Base-by-base conservation (phyloP, 2,113 vertebrate species). In the Eurystomus gularis region DNA sequence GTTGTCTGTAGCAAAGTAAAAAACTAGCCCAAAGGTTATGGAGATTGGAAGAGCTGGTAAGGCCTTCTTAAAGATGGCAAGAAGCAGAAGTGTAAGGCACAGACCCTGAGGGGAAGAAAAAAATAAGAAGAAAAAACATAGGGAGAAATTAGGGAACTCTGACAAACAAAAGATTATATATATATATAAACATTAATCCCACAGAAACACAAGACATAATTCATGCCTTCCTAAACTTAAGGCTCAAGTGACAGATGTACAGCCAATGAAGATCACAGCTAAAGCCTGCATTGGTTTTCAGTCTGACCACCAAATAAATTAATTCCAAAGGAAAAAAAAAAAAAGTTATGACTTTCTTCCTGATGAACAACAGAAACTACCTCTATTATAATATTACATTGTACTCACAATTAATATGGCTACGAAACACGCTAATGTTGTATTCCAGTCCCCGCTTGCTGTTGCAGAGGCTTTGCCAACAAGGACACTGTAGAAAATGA, bases 401-500 rank as follows among this genome's bases (percentile, higher is more conserved):
- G 95, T 97, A 98, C 98, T 98, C 95, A 99, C 99, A 92, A 99
- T 99, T 97, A 99, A 98, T 97, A 99, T 99, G 98, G 99, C 99
- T 62, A 99, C 99, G 82, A 99, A 99, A 98, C 99, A 99, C 46
- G 99, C 99, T 68, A 99, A 98, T 58, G 99, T 99, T 61, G 99
- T 99, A 98, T 99, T 99, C 99, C 99, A 99, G 98, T 99, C 99
- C 33, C 99, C 99, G 8, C 99, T 99, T 97, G 99, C 99, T n/a
- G 99, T 98, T 86, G 99, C 99, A 31, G 99, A 99, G 72, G 99
- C 99, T 98, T 99, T 99, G 73, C 99, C 99, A 96, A 99, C 99
- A 83, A 99, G 97, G 98, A 99, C 99, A 96, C 99, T 99, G 98
- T 99, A 99, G 98, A 99, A 99, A 98, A 99, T 99, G 97, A 99